Percentiles rank a stretch among this genome's conserved stretches.
These are phyloP conservation scores for Ceratotherium simum DNA, from an alignment of 2,113 vertebrate genomes.

Conservation along the genomic window DNA sequence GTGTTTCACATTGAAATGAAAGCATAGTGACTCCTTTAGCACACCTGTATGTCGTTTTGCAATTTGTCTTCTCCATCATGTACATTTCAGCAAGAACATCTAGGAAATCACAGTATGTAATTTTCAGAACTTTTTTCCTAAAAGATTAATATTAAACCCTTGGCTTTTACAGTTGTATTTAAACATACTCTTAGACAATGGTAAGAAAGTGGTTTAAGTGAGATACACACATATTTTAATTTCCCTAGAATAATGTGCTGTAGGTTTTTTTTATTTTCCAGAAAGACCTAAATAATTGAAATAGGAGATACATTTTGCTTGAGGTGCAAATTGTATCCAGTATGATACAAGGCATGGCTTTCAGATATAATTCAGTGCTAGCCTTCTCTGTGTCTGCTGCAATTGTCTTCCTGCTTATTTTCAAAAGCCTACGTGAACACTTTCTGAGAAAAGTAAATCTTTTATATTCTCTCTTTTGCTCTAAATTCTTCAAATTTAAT, in stretches of 20 bases:
- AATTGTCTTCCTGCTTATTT: background rate
- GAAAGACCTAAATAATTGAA: background rate
- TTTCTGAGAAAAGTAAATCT: background rate
- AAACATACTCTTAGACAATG: background rate
- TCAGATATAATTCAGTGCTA: background rate
- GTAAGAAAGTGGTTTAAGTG: background rate
- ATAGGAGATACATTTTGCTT: background rate
- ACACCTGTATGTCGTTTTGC: background rate
- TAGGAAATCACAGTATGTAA: background rate
- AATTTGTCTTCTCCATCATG: background rate
- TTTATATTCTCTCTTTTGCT: background rate
- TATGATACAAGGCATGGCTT: background rate
- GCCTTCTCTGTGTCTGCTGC: background rate
- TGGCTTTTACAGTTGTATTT: background rate
- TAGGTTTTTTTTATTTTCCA: background rate
- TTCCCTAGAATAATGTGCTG: background rate
- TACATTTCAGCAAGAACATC: background rate
- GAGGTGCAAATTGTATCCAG: background rate
- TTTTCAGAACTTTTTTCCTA: background rate
- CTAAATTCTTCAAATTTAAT: constrained; percentile 33
- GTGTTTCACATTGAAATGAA: background rate
- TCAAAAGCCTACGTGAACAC: background rate
- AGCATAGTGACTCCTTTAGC: background rate
- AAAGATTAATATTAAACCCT: background rate
- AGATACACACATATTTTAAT: background rate